Percentiles rank a stretch among this genome's conserved stretches.
Conservation (phyloP, 2,113 vertebrate genomes). For the Eupsittula cactorum region DNA sequence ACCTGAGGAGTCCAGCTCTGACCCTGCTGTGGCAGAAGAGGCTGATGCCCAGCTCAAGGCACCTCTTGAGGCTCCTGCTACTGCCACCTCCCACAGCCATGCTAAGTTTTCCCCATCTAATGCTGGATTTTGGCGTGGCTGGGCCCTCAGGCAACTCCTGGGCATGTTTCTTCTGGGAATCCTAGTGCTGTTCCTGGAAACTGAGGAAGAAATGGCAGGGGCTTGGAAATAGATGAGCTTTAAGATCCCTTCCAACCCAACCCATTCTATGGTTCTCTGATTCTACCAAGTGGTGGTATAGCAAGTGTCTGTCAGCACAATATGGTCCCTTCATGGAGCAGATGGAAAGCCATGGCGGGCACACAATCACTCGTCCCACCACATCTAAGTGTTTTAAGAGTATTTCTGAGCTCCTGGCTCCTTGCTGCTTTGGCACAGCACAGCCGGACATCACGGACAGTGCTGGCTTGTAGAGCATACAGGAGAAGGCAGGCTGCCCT, state of each 20-base stretch:
- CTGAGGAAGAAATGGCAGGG: accelerated
- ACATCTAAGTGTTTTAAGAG: accelerated
- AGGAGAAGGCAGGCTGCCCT: background rate
- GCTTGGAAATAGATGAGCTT: background rate
- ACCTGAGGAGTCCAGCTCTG: background rate
- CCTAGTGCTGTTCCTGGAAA: background rate
- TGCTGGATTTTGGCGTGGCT: background rate
- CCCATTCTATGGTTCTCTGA: background rate
- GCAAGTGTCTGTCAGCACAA: background rate
- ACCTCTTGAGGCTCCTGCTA: background rate
- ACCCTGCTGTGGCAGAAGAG: background rate
- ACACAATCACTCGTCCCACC: background rate
- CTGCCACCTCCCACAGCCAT: accelerated
- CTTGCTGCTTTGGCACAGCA: background rate
- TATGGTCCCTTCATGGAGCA: accelerated
- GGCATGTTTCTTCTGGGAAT: accelerated
- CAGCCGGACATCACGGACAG: accelerated
- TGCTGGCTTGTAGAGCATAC: background rate
- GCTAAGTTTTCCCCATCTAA: background rate
- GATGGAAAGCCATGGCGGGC: accelerated
- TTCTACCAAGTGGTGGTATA: background rate
- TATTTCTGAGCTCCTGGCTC: background rate
- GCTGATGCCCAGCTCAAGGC: background rate
- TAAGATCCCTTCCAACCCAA: background rate
- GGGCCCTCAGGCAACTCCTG: background rate